A percentile compares a stretch with the other conserved stretches of the same genome.
These are phyloP conservation scores for Apodemia mormo DNA, from an alignment of 2,888 invertebrate species.

Conservation along the genomic window DNA sequence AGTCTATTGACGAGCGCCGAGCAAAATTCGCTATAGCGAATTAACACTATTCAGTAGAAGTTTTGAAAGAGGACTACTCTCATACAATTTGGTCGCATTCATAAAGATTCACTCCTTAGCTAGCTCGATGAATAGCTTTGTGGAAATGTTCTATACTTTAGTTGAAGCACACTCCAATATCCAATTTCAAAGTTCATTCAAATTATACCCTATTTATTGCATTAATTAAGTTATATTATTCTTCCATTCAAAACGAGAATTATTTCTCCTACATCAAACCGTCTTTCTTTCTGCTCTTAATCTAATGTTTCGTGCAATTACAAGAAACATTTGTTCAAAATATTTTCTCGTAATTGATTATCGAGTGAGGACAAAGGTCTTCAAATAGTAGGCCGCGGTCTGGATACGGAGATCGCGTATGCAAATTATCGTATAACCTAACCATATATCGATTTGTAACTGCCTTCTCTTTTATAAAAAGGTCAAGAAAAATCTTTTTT, in stretches of 20 bases:
- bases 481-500: no score
- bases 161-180: slow-evolving; percentile 51
- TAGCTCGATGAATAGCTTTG: slow-evolving; percentile 72
- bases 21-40: slow-evolving; percentile 79
- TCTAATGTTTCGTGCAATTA: no score
- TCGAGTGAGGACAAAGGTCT: no score
- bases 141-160: slow-evolving; percentile 69
- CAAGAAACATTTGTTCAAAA: no score
- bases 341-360: no score
- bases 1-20: slow-evolving; percentile 77
- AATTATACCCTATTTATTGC: slow-evolving; percentile 38
- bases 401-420: no score
- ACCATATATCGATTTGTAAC: no score
- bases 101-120: slow-evolving; percentile 80
- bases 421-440: no score
- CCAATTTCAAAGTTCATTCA: slow-evolving; percentile 49
- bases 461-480: no score
- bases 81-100: slow-evolving; percentile 82
- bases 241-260: background rate
- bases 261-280: no score
- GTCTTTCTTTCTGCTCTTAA: no score
- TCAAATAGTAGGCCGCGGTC: no score
- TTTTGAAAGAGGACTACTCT: slow-evolving; percentile 81
- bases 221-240: slow-evolving; percentile 17
- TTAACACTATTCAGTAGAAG: slow-evolving; percentile 80